Evolutionary conservation across 2,888 invertebrate species (phyloP).

Genomic region (Rhaphigaster nebulosa): DNA sequence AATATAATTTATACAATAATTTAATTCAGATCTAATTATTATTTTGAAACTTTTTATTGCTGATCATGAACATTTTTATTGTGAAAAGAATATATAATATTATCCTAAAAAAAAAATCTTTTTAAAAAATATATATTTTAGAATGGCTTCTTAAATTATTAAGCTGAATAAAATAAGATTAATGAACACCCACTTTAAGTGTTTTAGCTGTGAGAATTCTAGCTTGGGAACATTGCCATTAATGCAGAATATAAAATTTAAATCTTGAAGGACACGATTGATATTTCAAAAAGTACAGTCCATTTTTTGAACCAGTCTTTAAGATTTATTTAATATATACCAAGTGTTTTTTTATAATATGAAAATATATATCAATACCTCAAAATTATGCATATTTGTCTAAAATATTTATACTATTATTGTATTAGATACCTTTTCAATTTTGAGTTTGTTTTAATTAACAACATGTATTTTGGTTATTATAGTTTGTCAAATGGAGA

Average conservation of each 20-base stretch:
- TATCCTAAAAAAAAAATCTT: background rate
- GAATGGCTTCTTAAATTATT: background rate
- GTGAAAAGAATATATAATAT: background rate
- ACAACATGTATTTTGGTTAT: slow-evolving; percentile 60
- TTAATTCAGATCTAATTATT: background rate
- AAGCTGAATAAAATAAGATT: background rate
- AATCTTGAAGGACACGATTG: background rate
- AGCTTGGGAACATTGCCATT: background rate
- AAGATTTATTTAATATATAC: slow-evolving; percentile 30
- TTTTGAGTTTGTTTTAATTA: slow-evolving; percentile 52
- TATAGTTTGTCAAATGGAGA: slow-evolving; percentile 68
- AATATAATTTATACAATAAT: background rate
- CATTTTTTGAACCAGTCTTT: slow-evolving; percentile 43
- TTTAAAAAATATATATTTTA: background rate
- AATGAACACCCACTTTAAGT: background rate
- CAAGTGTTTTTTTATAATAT: background rate
- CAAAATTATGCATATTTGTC: slow-evolving; percentile 6
- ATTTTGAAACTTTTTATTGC: background rate
- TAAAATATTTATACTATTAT: slow-evolving; percentile 48
- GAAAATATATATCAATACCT: background rate
- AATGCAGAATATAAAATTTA: background rate
- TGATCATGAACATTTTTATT: background rate
- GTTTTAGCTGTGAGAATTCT: background rate
- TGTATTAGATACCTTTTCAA: slow-evolving; percentile 24
- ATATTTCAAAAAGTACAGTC: background rate